phyloP scores from a whole-genome alignment of 2,888 invertebrate species.

The Chouioia cunea region DNA sequence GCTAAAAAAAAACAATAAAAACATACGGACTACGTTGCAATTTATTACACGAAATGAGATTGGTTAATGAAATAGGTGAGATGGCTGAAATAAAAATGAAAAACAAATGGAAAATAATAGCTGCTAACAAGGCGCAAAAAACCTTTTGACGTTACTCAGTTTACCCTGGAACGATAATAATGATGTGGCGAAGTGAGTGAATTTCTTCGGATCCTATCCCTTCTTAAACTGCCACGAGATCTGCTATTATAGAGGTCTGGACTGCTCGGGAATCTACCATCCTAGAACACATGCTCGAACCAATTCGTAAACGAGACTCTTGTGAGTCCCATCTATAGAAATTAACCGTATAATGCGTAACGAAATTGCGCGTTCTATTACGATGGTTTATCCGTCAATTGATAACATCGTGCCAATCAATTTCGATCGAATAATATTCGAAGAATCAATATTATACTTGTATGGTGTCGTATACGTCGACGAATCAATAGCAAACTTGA shows the following conservation, averaged over 20 bases:
- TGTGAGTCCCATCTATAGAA: not conserved
- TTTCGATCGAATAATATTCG: no score
- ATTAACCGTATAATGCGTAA: no score
- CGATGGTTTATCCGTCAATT: no score
- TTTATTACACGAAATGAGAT: no score
- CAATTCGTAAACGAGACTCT: constrained; percentile 44
- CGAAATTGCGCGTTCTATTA: no score
- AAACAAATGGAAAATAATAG: not conserved
- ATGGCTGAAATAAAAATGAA: not conserved
- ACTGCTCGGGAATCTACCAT: constrained; percentile 59
- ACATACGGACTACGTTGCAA: no score
- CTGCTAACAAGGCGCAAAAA: no score
- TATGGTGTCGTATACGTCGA: no score
- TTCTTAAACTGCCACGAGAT: not conserved
- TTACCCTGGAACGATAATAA: constrained; percentile 67
- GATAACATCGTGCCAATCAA: no score
- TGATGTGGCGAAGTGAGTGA: constrained; percentile 62
- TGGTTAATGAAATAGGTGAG: no score
- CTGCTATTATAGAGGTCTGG: constrained; percentile 49
- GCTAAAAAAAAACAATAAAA: no score
- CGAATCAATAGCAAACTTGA: not conserved
- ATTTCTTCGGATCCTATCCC: constrained; percentile 54
- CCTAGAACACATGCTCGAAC: constrained; percentile 62
- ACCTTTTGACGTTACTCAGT: constrained; percentile 29
- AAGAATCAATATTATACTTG: no score